Conservation (phyloP, 2,888 invertebrate species). For the Exocentrus adspersus region DNA sequence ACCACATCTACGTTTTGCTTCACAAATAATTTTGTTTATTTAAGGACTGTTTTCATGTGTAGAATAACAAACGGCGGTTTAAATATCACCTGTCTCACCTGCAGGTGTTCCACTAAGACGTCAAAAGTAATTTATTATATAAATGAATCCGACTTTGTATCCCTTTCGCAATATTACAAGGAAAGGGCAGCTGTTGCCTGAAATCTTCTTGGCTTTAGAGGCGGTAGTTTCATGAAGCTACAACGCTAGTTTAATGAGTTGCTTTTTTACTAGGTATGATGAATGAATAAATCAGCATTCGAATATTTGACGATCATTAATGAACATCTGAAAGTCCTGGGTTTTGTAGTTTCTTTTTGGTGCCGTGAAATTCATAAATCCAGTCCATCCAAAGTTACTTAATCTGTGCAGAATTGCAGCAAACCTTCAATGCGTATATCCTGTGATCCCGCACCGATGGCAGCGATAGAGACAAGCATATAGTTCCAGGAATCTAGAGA, state of each 20-base stretch:
- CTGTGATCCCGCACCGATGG: too few species aligned
- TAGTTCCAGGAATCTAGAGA: too few species aligned
- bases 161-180: conserved; percentile 40
- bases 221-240: conserved; percentile 19
- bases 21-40: conserved; percentile 42
- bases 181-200: conserved; percentile 20
- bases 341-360: too few species aligned
- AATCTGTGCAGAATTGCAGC: too few species aligned
- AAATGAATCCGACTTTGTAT: conserved; percentile 35
- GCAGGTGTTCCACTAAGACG: conserved; percentile 42
- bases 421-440: too few species aligned
- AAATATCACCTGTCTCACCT: conserved; percentile 41
- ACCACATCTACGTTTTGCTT: conserved; percentile 47
- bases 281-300: conserved; percentile 4
- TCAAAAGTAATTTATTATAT: conserved; percentile 42
- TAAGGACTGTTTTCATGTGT: conserved; percentile 23
- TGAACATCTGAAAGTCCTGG: neutral
- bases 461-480: too few species aligned
- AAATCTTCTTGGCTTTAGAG: conserved; percentile 10
- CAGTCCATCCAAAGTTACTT: too few species aligned
- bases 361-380: too few species aligned
- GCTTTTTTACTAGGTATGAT: conserved; percentile 4
- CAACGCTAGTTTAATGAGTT: conserved; percentile 14
- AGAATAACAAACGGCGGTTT: conserved; percentile 26
- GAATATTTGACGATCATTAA: conserved; percentile 21